phyloP scores from a whole-genome alignment of 53 echinoderm and acorn worm genomes.

The Holothuria scabra region DNA sequence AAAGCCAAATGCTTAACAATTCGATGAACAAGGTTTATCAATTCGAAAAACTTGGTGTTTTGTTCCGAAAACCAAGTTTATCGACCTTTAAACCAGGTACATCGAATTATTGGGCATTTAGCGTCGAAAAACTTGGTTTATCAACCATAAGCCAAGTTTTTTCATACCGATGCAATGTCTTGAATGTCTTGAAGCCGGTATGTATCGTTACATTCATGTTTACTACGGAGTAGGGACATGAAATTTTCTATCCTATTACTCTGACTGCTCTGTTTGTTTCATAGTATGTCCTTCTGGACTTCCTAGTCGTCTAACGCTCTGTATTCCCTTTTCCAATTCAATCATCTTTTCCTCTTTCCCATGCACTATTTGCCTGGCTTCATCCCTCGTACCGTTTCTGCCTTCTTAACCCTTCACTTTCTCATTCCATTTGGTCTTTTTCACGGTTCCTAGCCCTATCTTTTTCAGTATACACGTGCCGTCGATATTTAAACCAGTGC shows the following conservation, averaged over 20 bases:
- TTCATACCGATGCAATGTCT: no score
- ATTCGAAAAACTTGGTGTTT: no score
- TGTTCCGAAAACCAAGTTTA: no score
- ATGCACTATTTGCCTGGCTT: not conserved
- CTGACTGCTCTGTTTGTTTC: conserved; percentile 1
- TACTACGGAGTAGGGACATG: no score
- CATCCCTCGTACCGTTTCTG: conserved; percentile 2
- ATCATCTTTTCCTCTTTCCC: not conserved
- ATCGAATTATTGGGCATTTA: no score
- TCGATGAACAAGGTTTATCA: no score
- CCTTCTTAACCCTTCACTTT: conserved; percentile 2
- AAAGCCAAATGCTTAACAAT: no score
- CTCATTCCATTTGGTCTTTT: not conserved
- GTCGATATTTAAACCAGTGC: not conserved
- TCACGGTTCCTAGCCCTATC: not conserved
- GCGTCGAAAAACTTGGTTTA: no score
- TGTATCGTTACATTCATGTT: no score
- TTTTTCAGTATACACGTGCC: not conserved
- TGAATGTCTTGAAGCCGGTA: no score
- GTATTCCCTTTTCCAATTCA: not conserved
- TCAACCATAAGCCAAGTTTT: no score
- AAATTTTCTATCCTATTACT: not conserved
- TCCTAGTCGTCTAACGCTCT: not conserved
- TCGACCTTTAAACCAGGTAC: no score
- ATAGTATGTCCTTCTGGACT: not conserved